A percentile compares a stretch with the other conserved stretches of the same genome.
phyloP scores from a whole-genome alignment of 2,113 vertebrate genomes.

The Neolamprologus falcicula region DNA sequence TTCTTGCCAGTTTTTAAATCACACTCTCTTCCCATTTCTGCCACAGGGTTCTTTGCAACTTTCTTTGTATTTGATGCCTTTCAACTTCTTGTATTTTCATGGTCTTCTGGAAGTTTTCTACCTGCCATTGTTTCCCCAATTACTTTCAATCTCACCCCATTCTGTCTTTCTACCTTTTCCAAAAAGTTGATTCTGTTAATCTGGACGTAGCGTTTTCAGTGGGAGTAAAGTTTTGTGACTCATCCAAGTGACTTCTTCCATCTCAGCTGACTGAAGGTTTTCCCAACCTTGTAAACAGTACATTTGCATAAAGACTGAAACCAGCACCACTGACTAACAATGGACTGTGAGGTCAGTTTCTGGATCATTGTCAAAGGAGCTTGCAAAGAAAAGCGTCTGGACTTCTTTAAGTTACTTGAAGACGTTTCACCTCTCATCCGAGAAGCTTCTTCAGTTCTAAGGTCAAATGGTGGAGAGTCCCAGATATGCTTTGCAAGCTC shows the following conservation, averaged over 20 bases:
- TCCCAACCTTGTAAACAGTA: not conserved
- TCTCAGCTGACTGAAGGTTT: not conserved
- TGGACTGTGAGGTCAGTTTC: not conserved
- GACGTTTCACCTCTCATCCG: too few relatives aligned
- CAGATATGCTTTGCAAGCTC: too few relatives aligned
- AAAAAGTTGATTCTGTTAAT: not conserved
- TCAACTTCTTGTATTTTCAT: not conserved
- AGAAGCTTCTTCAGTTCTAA: too few relatives aligned
- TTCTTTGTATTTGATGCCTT: constrained; percentile 7
- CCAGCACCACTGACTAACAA: not conserved
- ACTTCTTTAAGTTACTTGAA: too few relatives aligned
- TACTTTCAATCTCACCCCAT: constrained; percentile 27
- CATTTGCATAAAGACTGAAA: not conserved
- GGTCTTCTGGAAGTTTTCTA: not conserved
- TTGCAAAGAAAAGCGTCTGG: too few relatives aligned
- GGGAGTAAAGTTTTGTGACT: not conserved
- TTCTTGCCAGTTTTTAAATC: not conserved
- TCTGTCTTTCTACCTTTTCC: constrained; percentile 28
- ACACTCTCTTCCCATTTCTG: not conserved
- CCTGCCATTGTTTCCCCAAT: not conserved
- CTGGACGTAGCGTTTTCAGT: not conserved
- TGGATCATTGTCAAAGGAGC: not conserved
- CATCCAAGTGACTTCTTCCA: not conserved
- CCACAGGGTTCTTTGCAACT: not conserved
- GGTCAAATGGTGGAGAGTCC: too few relatives aligned